Conservation (phyloP, 2,797 vertebrate species). For the Gallinago solitaria region DNA sequence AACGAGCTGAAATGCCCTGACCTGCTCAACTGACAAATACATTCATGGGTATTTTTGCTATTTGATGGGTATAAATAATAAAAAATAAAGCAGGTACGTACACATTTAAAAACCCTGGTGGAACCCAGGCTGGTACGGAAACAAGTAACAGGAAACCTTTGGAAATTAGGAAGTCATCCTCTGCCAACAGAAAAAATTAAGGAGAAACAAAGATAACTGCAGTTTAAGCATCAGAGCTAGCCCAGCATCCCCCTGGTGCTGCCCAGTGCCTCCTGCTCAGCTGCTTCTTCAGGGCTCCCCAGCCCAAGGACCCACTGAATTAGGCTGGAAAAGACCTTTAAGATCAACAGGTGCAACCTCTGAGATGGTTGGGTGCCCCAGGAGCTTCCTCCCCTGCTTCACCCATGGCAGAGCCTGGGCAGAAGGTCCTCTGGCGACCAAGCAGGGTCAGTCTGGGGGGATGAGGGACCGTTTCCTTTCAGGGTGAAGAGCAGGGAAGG, state of each 20-base stretch:
- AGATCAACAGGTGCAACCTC: background rate
- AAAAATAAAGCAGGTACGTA: background rate
- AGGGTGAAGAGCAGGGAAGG: background rate
- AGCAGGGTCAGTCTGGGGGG: background rate
- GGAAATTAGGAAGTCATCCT: background rate
- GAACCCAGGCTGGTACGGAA: background rate
- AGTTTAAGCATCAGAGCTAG: background rate
- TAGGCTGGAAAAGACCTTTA: background rate
- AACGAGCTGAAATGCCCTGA: background rate
- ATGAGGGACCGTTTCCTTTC: background rate
- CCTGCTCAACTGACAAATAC: background rate
- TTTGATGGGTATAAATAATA: background rate
- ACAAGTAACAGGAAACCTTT: background rate
- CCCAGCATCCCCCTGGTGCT: background rate
- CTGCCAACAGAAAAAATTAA: background rate
- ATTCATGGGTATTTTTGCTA: background rate
- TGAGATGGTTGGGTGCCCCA: background rate
- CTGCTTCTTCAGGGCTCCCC: background rate
- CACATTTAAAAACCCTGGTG: background rate
- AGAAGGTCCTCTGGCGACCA: background rate
- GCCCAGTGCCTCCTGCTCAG: background rate
- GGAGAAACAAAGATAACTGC: background rate
- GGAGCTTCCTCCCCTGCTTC: background rate
- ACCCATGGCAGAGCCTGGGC: background rate
- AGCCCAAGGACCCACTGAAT: background rate